Evolutionary conservation across 1,140 invertebrate genomes (phyloP).

Genomic region (Papilio polyxenes): DNA sequence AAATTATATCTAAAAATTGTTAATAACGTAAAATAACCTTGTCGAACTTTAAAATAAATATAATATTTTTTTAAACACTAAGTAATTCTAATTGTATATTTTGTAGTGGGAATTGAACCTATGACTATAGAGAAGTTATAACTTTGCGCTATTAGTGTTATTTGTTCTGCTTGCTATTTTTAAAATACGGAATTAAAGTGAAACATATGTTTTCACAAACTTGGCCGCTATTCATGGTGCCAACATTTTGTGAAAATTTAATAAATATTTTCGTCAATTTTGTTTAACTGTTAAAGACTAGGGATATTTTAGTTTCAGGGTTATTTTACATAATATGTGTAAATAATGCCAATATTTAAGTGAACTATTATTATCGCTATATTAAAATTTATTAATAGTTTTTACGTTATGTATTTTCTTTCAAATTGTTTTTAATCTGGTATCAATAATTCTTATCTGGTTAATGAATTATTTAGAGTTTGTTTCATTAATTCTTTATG

Average conservation of each 20-base stretch:
- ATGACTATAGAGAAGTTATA: too few relatives aligned
- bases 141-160: too few relatives aligned
- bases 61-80: too few relatives aligned
- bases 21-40: too few relatives aligned
- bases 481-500: background rate
- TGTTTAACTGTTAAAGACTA: background rate
- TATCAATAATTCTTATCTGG: background rate
- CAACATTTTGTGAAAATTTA: background rate
- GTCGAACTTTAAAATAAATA: too few relatives aligned
- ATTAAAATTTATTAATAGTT: background rate
- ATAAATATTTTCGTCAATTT: background rate
- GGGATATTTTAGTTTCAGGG: background rate
- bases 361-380: background rate
- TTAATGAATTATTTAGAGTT: background rate
- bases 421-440: background rate
- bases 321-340: constrained; percentile 6
- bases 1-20: too few relatives aligned
- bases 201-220: background rate
- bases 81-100: too few relatives aligned
- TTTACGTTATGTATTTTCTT: background rate
- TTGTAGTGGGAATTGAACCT: background rate
- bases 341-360: background rate
- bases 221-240: background rate
- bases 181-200: background rate
- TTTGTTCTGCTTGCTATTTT: background rate